Conservation (phyloP, 2,888 invertebrate genomes). For the Lycophotia porphyrea region DNA sequence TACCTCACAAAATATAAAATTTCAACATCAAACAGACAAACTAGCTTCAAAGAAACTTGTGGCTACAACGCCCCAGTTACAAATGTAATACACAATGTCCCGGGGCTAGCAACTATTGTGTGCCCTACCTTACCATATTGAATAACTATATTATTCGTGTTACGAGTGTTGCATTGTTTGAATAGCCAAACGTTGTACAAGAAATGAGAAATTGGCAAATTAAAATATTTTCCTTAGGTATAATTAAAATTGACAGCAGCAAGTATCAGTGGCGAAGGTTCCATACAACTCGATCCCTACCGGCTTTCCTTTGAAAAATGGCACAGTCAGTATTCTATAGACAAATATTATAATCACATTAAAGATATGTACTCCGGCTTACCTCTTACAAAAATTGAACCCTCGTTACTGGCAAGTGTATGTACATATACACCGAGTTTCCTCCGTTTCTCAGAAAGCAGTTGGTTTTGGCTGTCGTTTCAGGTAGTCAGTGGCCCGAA, state of each 20-base stretch:
- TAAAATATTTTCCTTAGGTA: slow-evolving; percentile 16
- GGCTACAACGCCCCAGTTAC: slow-evolving; percentile 62
- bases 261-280: too few relatives aligned
- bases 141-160: slow-evolving; percentile 66
- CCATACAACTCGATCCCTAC: too few relatives aligned
- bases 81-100: slow-evolving; percentile 60
- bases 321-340: too few relatives aligned
- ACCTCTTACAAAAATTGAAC: too few relatives aligned
- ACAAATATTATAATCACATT: too few relatives aligned
- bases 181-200: slow-evolving; percentile 41
- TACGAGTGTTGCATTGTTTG: slow-evolving; percentile 48
- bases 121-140: slow-evolving; percentile 54
- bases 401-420: too few relatives aligned
- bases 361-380: too few relatives aligned
- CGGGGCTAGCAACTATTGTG: slow-evolving; percentile 60
- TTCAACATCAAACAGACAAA: slow-evolving; percentile 37
- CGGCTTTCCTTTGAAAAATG: too few relatives aligned
- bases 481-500: background rate
- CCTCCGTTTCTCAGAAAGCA: background rate
- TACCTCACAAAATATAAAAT: slow-evolving; percentile 28
- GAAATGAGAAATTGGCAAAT: slow-evolving; percentile 33
- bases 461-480: too few relatives aligned
- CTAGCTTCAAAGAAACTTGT: slow-evolving; percentile 44
- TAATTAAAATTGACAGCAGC: background rate
- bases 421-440: too few relatives aligned